phyloP scores from a whole-genome alignment of 2,113 vertebrate genomes.

The Etia nguti region DNA sequence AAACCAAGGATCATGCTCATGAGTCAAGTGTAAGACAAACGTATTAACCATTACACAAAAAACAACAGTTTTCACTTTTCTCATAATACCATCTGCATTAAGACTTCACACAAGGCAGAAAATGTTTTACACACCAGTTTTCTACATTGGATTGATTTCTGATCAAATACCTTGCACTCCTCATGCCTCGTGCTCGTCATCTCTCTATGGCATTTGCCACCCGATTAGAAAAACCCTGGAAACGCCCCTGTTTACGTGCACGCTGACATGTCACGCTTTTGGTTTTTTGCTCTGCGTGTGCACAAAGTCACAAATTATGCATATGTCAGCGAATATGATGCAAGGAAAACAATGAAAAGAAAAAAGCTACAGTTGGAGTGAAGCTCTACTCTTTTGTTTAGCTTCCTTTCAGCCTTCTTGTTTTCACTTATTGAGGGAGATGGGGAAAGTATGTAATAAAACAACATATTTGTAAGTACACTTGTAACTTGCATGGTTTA shows the following conservation, averaged over 20 bases:
- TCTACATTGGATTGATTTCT: not conserved
- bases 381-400: not conserved
- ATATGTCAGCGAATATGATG: not conserved
- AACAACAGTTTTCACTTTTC: not conserved
- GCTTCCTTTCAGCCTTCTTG: not conserved
- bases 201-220: not conserved
- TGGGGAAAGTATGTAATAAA: not conserved
- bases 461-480: not conserved
- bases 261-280: not conserved
- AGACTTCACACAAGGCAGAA: not conserved
- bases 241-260: not conserved
- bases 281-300: rapidly evolving
- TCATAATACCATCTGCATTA: not conserved
- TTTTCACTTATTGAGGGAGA: not conserved
- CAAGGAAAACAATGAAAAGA: not conserved
- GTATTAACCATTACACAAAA: not conserved
- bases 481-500: not conserved
- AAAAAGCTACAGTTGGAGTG: rapidly evolving
- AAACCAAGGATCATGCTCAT: too few species aligned
- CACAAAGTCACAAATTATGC: not conserved
- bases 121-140: not conserved
- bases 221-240: not conserved
- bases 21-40: too few species aligned
- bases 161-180: not conserved
- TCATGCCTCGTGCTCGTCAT: not conserved